Evolutionary conservation across 2,797 vertebrate species (phyloP).

Genomic region (Limnodromus scolopaceus): DNA sequence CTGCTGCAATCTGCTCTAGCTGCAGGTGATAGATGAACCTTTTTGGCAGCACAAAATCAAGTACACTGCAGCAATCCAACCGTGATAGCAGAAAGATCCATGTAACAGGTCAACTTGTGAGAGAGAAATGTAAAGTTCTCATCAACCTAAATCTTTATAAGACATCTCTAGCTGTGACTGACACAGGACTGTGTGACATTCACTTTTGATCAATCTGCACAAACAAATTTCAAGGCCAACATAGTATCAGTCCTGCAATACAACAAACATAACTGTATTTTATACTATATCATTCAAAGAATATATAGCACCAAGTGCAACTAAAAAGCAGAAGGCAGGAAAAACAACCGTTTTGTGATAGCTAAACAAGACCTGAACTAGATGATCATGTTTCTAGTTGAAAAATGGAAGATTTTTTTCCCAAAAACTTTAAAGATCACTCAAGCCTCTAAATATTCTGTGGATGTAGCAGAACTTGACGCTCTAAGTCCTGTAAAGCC

Average conservation of each 20-base stretch:
- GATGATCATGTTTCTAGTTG: not conserved
- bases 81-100: not conserved
- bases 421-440: not conserved
- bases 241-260: not conserved
- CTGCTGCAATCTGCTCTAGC: not conserved
- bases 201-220: constrained; percentile 7
- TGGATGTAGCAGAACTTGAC: not conserved
- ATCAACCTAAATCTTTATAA: constrained; percentile 20
- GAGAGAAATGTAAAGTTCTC: constrained; percentile 28
- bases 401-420: not conserved
- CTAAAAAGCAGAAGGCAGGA: not conserved
- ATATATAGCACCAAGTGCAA: not conserved
- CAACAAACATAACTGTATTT: not conserved
- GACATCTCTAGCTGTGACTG: constrained; percentile 14
- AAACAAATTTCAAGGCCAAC: constrained; percentile 26
- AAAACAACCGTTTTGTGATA: not conserved
- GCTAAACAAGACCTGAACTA: not conserved
- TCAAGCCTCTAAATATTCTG: not conserved
- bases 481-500: not conserved
- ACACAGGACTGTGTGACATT: constrained; percentile 28
- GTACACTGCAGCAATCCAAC: not conserved
- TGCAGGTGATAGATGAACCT: constrained; percentile 31
- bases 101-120: not conserved
- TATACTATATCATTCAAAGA: not conserved
- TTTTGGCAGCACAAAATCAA: constrained; percentile 24